Evolutionary conservation across 2,113 vertebrate species (phyloP), one percentile per base, ranked within the genome.

Genomic region (Dasypus novemcinctus): DNA sequence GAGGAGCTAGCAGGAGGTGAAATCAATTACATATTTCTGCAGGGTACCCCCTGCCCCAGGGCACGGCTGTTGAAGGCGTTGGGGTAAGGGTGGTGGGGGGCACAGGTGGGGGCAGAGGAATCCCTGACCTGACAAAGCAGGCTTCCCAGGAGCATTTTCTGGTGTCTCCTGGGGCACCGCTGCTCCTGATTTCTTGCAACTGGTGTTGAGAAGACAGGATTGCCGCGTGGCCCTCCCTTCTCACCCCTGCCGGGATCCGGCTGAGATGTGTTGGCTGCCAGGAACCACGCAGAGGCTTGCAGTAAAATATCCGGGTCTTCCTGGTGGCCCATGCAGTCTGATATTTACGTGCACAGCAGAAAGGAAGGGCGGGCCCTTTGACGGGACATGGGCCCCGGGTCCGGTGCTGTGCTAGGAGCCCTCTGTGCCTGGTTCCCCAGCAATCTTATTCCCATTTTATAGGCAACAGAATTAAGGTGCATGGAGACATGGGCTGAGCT

Each of bases 1-100:
- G 93, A 95, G 97, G 96, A 87, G 33, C 96, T 20, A 64, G 97
- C 95, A 89, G 92, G 91, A 88, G 96, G 84, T 81, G 97, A 95
- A 96, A 97, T 97, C 97, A 90, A 95, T 96, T 80, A 85, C 31
- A 13, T 29, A 76, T 36, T 95, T 97, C 61, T 71, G 69, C 78
- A 64, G 63, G 21, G 20, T 92, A 85, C 69, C 75, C 82, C 21
- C 18, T 14, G 17, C 38, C 79, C 46, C 18, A 69, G 90, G 82
- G 86, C 46, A 15, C 52, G 3, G 33, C 64, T 94, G 79, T 88
- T 83, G 68, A 41, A 0, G 0, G 95, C 13, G 41, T 9, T 27
- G 31, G 89, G 64, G 71, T 23, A 27, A 76, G 82, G 64, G 12
- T 12, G 46, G 1, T 14, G 18, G 25, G 46, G 49, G 52, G 14